Evolutionary conservation across 2,113 vertebrate genomes (phyloP).

Genomic region (Piprites chloris): DNA sequence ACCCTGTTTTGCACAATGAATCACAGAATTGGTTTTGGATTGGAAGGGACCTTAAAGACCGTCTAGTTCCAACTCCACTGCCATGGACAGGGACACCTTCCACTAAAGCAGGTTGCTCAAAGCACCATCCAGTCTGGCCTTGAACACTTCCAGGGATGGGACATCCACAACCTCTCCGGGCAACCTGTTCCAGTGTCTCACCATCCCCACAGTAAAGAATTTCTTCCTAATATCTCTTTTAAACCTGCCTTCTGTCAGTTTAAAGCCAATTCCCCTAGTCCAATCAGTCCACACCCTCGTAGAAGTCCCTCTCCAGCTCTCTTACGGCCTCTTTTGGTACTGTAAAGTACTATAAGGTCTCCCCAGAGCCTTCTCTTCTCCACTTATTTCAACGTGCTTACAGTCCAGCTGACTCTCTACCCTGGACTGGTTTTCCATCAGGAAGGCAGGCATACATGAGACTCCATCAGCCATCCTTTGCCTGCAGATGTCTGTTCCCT

Average conservation of each 20-base stretch:
- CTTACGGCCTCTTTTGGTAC: not conserved
- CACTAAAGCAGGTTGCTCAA: not conserved
- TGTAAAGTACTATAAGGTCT: not conserved
- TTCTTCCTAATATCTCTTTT: not conserved
- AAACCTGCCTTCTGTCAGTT: not conserved
- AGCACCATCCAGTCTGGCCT: not conserved
- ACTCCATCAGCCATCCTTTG: not conserved
- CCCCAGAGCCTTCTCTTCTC: not conserved
- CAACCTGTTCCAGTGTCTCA: not conserved
- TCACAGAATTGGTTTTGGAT: not conserved
- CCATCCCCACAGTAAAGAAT: not conserved
- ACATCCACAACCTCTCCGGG: not conserved
- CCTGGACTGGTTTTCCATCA: not conserved
- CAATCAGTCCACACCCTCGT: not conserved
- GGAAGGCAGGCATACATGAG: not conserved
- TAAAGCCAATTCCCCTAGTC: not conserved
- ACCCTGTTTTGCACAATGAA: not conserved
- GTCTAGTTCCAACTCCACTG: not conserved
- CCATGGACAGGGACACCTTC: not conserved
- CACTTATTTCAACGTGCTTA: not conserved
- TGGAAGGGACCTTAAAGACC: not conserved
- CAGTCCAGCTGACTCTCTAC: not conserved
- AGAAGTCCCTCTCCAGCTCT: not conserved
- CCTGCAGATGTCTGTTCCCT: not conserved
- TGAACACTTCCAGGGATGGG: not conserved